A percentile compares a stretch with the other conserved stretches of the same genome.
Evolutionary conservation across 2,888 invertebrate species (phyloP).

Genomic region (Mycalesis mineus): DNA sequence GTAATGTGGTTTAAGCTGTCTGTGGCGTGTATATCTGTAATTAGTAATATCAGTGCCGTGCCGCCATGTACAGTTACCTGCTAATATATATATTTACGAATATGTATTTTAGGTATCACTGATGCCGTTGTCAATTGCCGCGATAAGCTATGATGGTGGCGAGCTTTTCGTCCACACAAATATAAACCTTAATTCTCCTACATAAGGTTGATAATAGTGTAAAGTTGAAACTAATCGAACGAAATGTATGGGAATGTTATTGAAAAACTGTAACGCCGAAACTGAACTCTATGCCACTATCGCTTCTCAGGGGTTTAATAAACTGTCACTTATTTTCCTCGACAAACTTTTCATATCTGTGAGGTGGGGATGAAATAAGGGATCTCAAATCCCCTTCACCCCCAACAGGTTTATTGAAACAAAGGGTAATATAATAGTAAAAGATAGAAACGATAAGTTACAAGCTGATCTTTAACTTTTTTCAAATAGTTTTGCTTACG

Average conservation of each 20-base stretch:
- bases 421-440: too few species aligned
- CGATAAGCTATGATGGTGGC: conserved; percentile 18
- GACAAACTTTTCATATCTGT: too few species aligned
- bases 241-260: neutral
- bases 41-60: conserved; percentile 61
- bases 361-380: too few species aligned
- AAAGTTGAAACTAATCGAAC: neutral
- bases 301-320: too few species aligned
- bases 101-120: conserved; percentile 50
- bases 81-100: conserved; percentile 37
- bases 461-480: too few species aligned
- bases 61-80: conserved; percentile 43
- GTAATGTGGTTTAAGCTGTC: conserved; percentile 8
- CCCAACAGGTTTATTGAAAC: too few species aligned
- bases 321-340: too few species aligned
- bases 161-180: conserved; percentile 6
- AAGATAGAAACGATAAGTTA: neutral
- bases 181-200: neutral
- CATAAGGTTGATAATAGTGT: neutral
- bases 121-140: conserved; percentile 29
- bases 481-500: too few species aligned
- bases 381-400: too few species aligned
- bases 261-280: neutral
- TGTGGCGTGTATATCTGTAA: conserved; percentile 56
- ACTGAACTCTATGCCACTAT: neutral